Evolutionary conservation across 1,140 invertebrate species (phyloP).

Genomic region (Drosophila eugracilis): DNA sequence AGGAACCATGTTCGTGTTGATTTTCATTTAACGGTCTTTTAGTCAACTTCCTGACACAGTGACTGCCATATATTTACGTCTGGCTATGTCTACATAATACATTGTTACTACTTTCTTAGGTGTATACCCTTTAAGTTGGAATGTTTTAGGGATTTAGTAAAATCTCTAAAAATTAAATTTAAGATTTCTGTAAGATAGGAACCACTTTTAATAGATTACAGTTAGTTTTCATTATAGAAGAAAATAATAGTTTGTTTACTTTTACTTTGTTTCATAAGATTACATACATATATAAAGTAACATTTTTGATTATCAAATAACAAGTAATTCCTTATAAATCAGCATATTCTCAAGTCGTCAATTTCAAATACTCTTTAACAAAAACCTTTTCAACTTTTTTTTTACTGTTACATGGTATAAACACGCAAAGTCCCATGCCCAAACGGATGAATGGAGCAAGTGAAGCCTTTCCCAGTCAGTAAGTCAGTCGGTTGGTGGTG

Average conservation of each 20-base stretch:
- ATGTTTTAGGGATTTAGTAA: too few species aligned
- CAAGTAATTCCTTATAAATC: too few species aligned
- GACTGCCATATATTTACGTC: constrained; percentile 80
- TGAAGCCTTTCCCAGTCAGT: constrained; percentile 48
- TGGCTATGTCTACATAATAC: constrained; percentile 66
- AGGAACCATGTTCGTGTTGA: constrained; percentile 73
- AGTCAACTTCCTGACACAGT: constrained; percentile 82
- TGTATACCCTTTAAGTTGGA: constrained; percentile 11
- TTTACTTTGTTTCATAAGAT: too few species aligned
- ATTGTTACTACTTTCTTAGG: constrained; percentile 24
- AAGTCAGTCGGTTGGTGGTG: constrained; percentile 29
- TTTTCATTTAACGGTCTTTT: constrained; percentile 84
- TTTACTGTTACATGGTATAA: constrained; percentile 39
- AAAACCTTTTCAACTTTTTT: neutral
- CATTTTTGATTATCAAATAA: too few species aligned
- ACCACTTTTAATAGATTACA: too few species aligned
- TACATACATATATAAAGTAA: too few species aligned
- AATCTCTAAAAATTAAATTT: too few species aligned
- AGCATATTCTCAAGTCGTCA: constrained; percentile 2
- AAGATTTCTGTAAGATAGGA: too few species aligned
- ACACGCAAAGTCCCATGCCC: constrained; percentile 63
- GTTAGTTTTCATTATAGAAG: too few species aligned
- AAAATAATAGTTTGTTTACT: too few species aligned
- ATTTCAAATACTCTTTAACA: neutral
- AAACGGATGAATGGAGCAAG: constrained; percentile 17